phyloP scores from a whole-genome alignment of 2,113 vertebrate species.

The Aplodontia rufa region DNA sequence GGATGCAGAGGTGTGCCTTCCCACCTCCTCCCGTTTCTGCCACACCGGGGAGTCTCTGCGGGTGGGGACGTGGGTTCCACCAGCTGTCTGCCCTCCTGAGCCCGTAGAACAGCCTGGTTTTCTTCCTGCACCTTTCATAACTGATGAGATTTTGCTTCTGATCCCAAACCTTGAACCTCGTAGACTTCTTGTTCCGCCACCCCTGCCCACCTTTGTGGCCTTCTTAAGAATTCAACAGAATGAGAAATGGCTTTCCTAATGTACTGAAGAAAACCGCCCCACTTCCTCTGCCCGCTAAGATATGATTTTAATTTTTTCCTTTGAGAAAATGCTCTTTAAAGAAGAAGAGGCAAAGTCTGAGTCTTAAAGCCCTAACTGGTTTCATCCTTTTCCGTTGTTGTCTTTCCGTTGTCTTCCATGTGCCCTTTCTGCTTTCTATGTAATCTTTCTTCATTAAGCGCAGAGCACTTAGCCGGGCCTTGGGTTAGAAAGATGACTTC shows the following conservation, averaged over 20 bases:
- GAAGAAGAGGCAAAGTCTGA: not conserved
- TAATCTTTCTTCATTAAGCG: not conserved
- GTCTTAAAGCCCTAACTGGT: not conserved
- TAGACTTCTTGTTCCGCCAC: not conserved
- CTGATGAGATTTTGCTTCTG: not conserved
- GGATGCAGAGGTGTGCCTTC: not conserved
- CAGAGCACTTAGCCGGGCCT: not conserved
- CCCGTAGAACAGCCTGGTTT: not conserved
- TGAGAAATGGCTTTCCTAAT: not conserved
- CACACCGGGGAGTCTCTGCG: not conserved
- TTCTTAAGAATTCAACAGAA: not conserved
- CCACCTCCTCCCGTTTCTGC: not conserved
- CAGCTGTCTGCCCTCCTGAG: not conserved
- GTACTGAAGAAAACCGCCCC: not conserved
- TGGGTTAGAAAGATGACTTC: not conserved
- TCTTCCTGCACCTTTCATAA: not conserved
- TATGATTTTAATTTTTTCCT: not conserved
- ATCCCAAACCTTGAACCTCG: not conserved
- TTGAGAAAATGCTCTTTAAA: slow-evolving; percentile 36
- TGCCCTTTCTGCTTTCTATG: not conserved
- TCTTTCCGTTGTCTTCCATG: not conserved
- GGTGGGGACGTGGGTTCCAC: not conserved
- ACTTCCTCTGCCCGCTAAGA: not conserved
- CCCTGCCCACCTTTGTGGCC: accelerated
- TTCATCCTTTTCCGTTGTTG: not conserved